Evolutionary conservation across 1,140 invertebrate genomes (phyloP), one percentile per base, ranked within the genome.

Genomic region (Papilio xuthus): DNA sequence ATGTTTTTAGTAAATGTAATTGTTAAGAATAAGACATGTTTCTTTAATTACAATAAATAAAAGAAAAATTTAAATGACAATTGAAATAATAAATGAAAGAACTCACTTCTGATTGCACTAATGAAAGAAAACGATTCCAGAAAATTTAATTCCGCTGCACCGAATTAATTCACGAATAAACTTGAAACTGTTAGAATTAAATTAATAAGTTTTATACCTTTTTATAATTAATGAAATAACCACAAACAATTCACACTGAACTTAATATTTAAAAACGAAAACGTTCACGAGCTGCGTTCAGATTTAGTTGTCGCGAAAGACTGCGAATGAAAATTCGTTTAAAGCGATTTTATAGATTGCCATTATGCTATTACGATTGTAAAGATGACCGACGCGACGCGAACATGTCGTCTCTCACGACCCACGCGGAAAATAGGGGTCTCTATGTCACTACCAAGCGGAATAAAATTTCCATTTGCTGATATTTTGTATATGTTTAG

Each of bases 281-380:
- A 42, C 41, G 32, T 32, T 53, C 73, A 75, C 73, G 63, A 76
- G 74, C 13, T 76, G 74, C 56, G 56, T 41, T 32, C 74, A 32
- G 74, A 76, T 76, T 76, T 76, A 76, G 74, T 37, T 76, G 74
- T 63, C 53, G 74, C 74, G 74, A 76, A 76, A 76, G 74, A 76
- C 74, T 76, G 74, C 53, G 74, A 76, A 76, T 76, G 74, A 60
- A 76, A 76, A 76, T 76, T 76, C 53, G 53, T 60, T 76, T 63
- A 76, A 42, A 76, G 74, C 74, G 56, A 76, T 63, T 76, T 76
- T 76, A 76, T 76, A 76, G n/a, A 76, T 60, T 76, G 74, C 53
- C 74, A 76, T 76, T 76, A 76, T 63, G 74, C 74, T 63, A 76
- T 76, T 76, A 76, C 74, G 74, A 18, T 56, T 23, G 53, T 60